Base-by-base conservation (phyloP, 2,888 invertebrate species). In the Nipponacmea schrenckii region DNA sequence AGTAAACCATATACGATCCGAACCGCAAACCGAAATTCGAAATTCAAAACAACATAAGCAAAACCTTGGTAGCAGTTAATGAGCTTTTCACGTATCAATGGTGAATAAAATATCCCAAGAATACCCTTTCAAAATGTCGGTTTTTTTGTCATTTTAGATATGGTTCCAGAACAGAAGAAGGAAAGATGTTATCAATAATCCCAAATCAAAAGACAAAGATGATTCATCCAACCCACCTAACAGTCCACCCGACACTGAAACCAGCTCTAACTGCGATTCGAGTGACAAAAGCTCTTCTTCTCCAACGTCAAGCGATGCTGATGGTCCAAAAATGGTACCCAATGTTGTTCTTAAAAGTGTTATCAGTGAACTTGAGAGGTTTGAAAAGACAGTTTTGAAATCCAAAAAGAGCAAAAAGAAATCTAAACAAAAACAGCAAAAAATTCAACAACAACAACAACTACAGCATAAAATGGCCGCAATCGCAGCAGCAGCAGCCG, bases 131-230 rank as follows among this genome's bases (percentile, higher is more conserved):
- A 4, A 8, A n/a, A 26, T 12, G 12, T 14, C 14, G 12, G 39
- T 44, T 27, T 12, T 45, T 24, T 12, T 44, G 50, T 44, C 12
- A 63, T 79, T 74, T 44, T 79, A 87, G 87, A 85, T 87, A 10
- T 87, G 87, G 88, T 88, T 88, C 72, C 88, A 88, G 79, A 88
- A 88, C 74, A 77, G 87, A 48, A 73, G 88, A 62, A 76, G 88
- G 39, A 87, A 87, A 73, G 88, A 87, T 69, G 85, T 87, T 0
- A 80, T 85, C 2, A 81, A 79, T 0, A 81, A 77, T 48, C 65
- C 79, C 3, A 76, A 68, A n/a, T 64, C 44, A 75, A 50, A 72
- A 50, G 71, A 68, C n/a, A 74, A 75, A 56, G 64, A 70, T 5
- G 68, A 69, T 24, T 64, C 67, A 3, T 27, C 62, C 12, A 65